Conservation (phyloP, 2,888 invertebrate species). For the Thymelicus lineola region DNA sequence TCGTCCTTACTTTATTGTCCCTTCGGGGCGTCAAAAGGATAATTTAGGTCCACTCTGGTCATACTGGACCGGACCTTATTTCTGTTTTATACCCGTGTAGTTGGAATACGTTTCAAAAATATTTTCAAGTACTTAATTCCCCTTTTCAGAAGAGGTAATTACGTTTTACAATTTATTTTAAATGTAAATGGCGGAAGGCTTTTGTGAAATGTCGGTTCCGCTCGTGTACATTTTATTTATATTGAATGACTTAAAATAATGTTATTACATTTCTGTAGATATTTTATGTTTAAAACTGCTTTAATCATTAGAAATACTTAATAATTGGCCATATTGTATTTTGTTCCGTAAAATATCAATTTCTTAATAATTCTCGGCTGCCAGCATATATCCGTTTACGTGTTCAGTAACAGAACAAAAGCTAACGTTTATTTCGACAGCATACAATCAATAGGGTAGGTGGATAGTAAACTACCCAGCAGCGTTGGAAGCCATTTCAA, state of each 20-base stretch:
- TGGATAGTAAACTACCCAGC: no score
- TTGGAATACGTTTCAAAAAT: conserved; percentile 40
- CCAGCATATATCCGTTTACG: no score
- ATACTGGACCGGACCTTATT: conserved; percentile 36
- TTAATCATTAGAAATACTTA: neutral
- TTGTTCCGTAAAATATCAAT: no score
- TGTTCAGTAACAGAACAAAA: no score
- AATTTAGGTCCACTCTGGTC: conserved; percentile 46
- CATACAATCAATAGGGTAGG: no score
- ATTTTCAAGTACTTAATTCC: conserved; percentile 40
- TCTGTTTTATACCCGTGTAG: conserved; percentile 18
- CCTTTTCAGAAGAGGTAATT: conserved; percentile 33
- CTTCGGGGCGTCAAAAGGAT: conserved; percentile 43
- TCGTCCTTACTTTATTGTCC: conserved; percentile 46
- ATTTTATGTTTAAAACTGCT: neutral
- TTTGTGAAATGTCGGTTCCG: conserved; percentile 20
- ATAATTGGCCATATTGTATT: no score
- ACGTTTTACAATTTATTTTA: conserved; percentile 35
- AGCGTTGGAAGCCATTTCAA: neutral
- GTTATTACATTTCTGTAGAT: neutral
- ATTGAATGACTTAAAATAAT: neutral
- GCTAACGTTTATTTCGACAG: no score
- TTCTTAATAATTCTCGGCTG: no score
- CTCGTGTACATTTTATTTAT: conserved; percentile 15
- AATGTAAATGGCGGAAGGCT: conserved; percentile 27